Conservation (phyloP, 2,113 vertebrate genomes). For the Microtus richardsoni region DNA sequence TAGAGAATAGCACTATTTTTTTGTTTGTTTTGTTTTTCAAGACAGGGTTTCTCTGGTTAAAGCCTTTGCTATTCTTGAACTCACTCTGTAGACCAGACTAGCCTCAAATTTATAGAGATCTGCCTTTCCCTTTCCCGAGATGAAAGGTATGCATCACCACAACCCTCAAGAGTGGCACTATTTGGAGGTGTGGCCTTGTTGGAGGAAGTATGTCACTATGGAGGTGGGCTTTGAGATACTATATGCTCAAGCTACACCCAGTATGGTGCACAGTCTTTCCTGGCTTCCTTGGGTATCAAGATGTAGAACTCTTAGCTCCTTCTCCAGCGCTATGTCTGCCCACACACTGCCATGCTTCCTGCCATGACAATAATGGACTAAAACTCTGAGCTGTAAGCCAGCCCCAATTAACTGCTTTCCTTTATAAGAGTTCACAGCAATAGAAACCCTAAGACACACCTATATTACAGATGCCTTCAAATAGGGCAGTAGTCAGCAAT, state of each 20-base stretch:
- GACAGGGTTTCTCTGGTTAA: not conserved
- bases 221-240: not conserved
- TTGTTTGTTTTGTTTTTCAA: not conserved
- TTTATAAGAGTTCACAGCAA: not conserved
- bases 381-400: not conserved
- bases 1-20: not conserved
- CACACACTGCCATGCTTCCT: not conserved
- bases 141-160: not conserved
- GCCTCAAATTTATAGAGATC: not conserved
- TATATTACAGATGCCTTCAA: constrained; percentile 6
- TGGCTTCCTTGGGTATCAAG: not conserved
- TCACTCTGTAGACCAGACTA: not conserved
- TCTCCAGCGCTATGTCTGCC: not conserved
- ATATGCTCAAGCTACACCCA: not conserved
- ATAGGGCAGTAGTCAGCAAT: not conserved
- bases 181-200: not conserved
- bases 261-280: not conserved
- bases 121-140: not conserved
- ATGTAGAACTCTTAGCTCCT: not conserved
- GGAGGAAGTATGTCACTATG: not conserved
- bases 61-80: not conserved
- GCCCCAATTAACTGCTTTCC: not conserved
- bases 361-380: not conserved
- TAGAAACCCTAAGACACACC: not conserved
- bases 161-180: not conserved